Percentiles rank a stretch among this genome's conserved stretches.
Evolutionary conservation across 2,797 vertebrate genomes (phyloP).

Genomic region (Miichthys miiuy): DNA sequence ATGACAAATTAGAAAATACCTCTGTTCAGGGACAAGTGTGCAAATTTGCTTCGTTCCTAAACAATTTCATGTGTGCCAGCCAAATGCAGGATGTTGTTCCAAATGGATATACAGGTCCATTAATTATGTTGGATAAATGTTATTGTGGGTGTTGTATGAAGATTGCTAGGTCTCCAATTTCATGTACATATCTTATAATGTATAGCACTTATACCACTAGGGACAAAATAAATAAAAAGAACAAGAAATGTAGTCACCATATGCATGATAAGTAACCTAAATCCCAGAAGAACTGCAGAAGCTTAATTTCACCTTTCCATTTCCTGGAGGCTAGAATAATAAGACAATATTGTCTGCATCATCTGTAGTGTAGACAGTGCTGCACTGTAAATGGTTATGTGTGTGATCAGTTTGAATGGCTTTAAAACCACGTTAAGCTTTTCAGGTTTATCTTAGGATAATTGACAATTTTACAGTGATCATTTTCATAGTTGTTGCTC

Average conservation of each 20-base stretch:
- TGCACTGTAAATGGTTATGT: not conserved
- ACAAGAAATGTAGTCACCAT: not conserved
- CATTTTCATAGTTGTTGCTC: not conserved
- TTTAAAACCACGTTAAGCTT: not conserved
- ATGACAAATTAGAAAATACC: constrained; percentile 50
- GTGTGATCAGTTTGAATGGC: not conserved
- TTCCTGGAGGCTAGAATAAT: not conserved
- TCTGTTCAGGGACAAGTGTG: constrained; percentile 38
- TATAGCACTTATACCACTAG: not conserved
- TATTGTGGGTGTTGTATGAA: constrained; percentile 30
- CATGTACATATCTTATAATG: not conserved
- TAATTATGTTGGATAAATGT: constrained; percentile 45
- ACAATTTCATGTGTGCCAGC: constrained; percentile 38
- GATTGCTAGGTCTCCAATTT: constrained; percentile 33
- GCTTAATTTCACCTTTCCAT: constrained; percentile 19
- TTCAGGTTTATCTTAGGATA: not conserved
- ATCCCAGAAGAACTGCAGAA: constrained; percentile 2
- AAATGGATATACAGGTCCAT: constrained; percentile 40
- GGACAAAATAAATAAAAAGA: constrained; percentile 8
- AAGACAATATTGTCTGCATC: not conserved
- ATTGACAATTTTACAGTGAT: not conserved
- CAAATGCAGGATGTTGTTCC: constrained; percentile 46
- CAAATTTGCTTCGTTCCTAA: constrained; percentile 58
- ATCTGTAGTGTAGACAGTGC: not conserved
- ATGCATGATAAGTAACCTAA: not conserved